Base-by-base conservation (phyloP, 2,797 vertebrate genomes). In the Luscinia luscinia region DNA sequence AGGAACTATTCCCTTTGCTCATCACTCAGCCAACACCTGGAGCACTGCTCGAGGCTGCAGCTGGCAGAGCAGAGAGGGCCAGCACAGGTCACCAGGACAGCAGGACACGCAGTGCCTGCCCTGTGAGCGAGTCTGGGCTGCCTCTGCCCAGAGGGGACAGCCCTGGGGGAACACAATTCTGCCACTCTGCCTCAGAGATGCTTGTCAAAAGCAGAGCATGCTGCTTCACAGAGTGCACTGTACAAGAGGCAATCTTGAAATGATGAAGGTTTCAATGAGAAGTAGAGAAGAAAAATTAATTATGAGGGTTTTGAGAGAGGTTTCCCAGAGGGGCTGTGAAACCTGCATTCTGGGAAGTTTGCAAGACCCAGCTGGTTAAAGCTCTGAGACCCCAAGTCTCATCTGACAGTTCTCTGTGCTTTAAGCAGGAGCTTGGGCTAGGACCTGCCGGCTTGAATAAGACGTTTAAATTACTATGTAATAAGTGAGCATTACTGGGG, bases 381-480 rank as follows among this genome's bases (percentile, higher is more conserved):
- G 9, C 21, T 57, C 61, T 52, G 86, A 79, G 55, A 34, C 2
- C 3, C 6, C 43, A 73, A 24, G 22, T 38, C 48, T 73, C 55
- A 76, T 34, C 27, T 51, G 7, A 4, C 24, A 43, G 17, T 21
- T 69, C 24, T 49, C 23, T 0, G 0, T 46, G 30, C 10, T 64
- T 78, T 76, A 54, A 76, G 36, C 40, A 48, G 40, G 18, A 69
- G 40, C 11, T 66, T 54, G 27, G 43, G 28, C 46, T 36, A 66
- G 34, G n/a, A 70, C 3, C 36, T 57, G 32, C 34, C 36, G 1
- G 66, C 40, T 30, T 66, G 32, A 89, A 40, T 8, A 9, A 64
- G 19, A 57, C 18, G n/a, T 36, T 43, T 7, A 27, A 62, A 59
- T 52, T 85, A 45, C 17, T 11, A 67, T 45, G 28, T 32, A 48